Percentiles rank a stretch among this genome's conserved stretches.
Conservation (phyloP, 2,113 vertebrate species). For the Felis chaus region DNA sequence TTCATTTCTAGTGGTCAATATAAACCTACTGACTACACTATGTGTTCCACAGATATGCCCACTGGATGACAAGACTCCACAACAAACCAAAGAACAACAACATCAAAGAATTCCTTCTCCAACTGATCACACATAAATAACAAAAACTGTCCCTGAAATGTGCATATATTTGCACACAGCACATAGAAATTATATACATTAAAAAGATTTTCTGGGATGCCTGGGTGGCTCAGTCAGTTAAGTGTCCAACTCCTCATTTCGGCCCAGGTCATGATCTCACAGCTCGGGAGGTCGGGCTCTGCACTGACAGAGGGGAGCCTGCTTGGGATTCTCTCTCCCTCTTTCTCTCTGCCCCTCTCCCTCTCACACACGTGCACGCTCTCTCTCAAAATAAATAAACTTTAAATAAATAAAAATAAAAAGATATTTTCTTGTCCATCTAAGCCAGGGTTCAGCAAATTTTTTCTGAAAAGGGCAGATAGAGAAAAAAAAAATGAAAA, state of each 20-base stretch:
- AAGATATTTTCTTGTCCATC: neutral
- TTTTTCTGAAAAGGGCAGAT: neutral
- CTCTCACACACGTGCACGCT: too few species aligned
- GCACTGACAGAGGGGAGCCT: too few species aligned
- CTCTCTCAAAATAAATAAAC: too few species aligned
- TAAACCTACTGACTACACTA: constrained; percentile 21
- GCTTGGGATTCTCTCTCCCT: too few species aligned
- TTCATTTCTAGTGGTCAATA: constrained; percentile 29
- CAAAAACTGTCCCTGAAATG: constrained; percentile 39
- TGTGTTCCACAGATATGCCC: neutral
- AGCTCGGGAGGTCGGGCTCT: too few species aligned
- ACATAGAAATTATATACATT: neutral
- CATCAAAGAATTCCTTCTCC: neutral
- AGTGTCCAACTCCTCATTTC: too few species aligned
- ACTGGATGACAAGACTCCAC: neutral
- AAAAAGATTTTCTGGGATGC: neutral
- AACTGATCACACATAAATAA: constrained; percentile 3
- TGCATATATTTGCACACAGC: neutral
- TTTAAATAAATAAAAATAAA: too few species aligned
- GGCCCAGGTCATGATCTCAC: too few species aligned
- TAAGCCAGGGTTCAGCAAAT: neutral
- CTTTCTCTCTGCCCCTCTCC: too few species aligned
- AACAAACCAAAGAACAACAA: constrained; percentile 18
- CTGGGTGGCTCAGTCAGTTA: too few species aligned
- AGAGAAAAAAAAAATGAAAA: neutral